Base-by-base conservation (phyloP, 2,888 invertebrate species). In the Diploptera punctata region DNA sequence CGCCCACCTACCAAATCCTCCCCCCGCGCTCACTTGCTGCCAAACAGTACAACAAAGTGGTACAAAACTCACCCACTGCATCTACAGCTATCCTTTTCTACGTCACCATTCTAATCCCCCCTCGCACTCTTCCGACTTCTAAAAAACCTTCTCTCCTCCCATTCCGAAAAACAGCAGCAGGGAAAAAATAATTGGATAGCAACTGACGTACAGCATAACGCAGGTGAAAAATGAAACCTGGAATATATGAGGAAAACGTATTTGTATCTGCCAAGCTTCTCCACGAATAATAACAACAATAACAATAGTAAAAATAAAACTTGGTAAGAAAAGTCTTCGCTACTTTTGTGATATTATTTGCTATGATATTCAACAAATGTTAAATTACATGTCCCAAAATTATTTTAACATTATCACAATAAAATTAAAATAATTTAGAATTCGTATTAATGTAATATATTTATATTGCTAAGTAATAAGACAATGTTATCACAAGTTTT, bases 211-310 rank as follows among this genome's bases (percentile, higher is more conserved):
- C 29, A 67, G 74, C 70, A 69, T 65, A 71, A 67, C 74, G 65
- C 73, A 76, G 76, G 76, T 76, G 76, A 76, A 75, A 76, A 76
- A 76, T 76, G 76, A 73, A 76, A 74, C 70, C 70, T 65, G 71
- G 74, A 76, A 76, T 75, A 73, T 72, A 70, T 73, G 74, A 73
- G 72, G 76, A 76, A 74, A 72, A 76, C 73, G 74, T 73, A 76
- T 76, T 76, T 76, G 76, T 76, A 75, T 62, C 75, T 76, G 76
- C 76, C 76, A 75, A 44, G 21, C 65, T 19, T 54, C 16, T 13
- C 24, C 57, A 9, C 9, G n/a, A 24, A 4, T 16, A 57, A 24
- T 21, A 57, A 57, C 3, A 57, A 57, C n/a, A 57, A 31, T 57
- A 29, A 24, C 29, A 57, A 57, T 29, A 57, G 18, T 52, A n/a